Conservation (phyloP, 2,113 vertebrate species). For the Hemiscyllium ocellatum region DNA sequence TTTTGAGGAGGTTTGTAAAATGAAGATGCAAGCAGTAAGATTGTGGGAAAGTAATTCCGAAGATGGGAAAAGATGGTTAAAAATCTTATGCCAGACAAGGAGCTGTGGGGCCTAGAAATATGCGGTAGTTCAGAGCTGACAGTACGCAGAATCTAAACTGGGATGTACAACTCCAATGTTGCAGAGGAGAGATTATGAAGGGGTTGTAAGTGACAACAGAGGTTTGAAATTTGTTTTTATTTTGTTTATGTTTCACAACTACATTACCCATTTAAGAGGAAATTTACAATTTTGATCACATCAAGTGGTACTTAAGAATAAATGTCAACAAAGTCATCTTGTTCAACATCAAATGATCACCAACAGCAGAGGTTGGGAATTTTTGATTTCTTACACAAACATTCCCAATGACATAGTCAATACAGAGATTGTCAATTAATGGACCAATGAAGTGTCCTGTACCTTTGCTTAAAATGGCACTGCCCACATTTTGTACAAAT, state of each 20-base stretch:
- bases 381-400: background rate
- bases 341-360: background rate
- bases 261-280: background rate
- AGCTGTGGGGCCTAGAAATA: background rate
- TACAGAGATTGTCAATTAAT: background rate
- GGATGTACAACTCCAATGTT: background rate
- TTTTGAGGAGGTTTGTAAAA: background rate
- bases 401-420: background rate
- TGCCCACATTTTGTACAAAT: background rate
- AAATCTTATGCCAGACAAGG: background rate
- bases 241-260: background rate
- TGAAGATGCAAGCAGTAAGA: background rate
- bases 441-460: background rate
- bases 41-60: background rate
- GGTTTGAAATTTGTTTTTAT: background rate
- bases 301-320: background rate
- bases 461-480: background rate
- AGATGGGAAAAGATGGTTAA: background rate
- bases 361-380: background rate
- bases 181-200: background rate
- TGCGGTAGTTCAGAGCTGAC: background rate
- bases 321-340: background rate
- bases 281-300: background rate
- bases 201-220: background rate
- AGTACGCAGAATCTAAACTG: background rate